Conservation (phyloP, 1,140 invertebrate species). For the Steinernema feltiae region DNA sequence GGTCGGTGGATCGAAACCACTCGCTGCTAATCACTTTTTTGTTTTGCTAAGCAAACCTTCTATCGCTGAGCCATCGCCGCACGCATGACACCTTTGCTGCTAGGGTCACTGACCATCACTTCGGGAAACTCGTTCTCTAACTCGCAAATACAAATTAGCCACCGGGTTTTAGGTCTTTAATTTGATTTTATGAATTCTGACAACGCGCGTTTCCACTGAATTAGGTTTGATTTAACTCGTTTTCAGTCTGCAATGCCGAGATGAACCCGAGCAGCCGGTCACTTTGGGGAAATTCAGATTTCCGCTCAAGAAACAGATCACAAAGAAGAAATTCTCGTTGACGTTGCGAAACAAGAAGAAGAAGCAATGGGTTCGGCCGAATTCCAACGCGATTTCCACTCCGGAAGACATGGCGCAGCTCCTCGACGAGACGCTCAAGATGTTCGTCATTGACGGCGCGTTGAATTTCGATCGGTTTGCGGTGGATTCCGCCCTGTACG, state of each 20-base stretch:
- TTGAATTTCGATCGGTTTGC: neutral
- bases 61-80: too few species aligned
- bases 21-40: constrained; percentile 73
- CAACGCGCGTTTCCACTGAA: neutral
- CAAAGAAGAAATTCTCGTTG: neutral
- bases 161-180: neutral
- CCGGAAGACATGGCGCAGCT: neutral
- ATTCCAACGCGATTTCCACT: neutral
- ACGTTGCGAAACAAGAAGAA: neutral
- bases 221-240: neutral
- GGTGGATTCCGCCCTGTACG: neutral
- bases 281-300: neutral
- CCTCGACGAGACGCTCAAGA: neutral
- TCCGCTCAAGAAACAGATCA: neutral
- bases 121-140: neutral
- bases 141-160: neutral
- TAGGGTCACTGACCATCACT: neutral
- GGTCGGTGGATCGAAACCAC: constrained; percentile 92
- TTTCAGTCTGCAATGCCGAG: neutral
- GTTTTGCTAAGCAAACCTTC: neutral
- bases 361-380: neutral
- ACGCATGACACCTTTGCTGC: too few species aligned
- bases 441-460: neutral
- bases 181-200: constrained; percentile 12
- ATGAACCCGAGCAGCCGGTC: neutral